A percentile compares a stretch with the other conserved stretches of the same genome.
These are phyloP conservation scores for Alsophila aescularia DNA, from an alignment of 2,888 invertebrate species.

Conservation along the genomic window DNA sequence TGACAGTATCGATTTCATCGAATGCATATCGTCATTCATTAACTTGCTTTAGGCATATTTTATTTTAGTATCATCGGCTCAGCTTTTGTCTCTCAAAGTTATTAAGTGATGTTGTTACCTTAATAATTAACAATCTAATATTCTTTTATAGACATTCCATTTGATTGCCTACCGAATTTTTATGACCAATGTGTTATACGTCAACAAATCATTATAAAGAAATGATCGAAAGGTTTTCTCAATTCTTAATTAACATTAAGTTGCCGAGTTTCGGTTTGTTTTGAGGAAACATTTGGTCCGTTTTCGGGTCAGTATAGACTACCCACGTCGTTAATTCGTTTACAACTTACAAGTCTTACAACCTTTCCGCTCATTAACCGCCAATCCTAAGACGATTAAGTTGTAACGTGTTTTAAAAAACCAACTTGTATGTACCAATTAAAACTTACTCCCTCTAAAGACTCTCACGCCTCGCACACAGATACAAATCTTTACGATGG, in stretches of 20 bases:
- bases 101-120: constrained; percentile 47
- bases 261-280: constrained; percentile 31
- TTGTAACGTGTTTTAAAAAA: constrained; percentile 74
- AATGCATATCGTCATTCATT: constrained; percentile 72
- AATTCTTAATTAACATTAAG: constrained; percentile 36
- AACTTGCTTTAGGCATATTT: constrained; percentile 54
- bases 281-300: constrained; percentile 17
- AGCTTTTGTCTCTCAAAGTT: constrained; percentile 51
- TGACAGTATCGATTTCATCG: constrained; percentile 68
- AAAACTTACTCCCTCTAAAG: constrained; percentile 70
- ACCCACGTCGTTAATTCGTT: constrained; percentile 70
- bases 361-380: constrained; percentile 80
- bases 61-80: constrained; percentile 50
- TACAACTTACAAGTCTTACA: constrained; percentile 48
- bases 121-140: constrained; percentile 51
- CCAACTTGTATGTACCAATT: constrained; percentile 71
- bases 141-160: constrained; percentile 44
- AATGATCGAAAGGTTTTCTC: constrained; percentile 47
- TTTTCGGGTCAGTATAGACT: constrained; percentile 50
- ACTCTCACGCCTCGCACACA: constrained; percentile 63
- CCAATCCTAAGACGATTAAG: constrained; percentile 75
- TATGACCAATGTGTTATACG: constrained; percentile 31
- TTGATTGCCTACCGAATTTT: constrained; percentile 40
- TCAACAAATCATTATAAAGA: constrained; percentile 41
- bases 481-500: constrained; percentile 71